A percentile compares a stretch with the other conserved stretches of the same genome.
These are phyloP conservation scores for Hypanus sabinus DNA, from an alignment of 2,113 vertebrate species.

Conservation along the genomic window DNA sequence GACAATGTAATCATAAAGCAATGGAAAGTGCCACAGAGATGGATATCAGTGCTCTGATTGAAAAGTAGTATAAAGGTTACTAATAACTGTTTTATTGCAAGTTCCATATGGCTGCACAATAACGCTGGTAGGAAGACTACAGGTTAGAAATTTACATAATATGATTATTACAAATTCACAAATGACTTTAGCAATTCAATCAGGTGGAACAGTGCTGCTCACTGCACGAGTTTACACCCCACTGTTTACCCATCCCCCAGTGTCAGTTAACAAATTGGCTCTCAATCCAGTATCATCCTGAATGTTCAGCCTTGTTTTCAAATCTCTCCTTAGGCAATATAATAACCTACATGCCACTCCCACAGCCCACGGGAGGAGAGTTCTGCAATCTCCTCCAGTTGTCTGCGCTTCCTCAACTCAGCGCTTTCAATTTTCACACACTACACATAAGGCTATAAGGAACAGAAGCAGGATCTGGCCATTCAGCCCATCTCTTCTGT, in stretches of 20 bases:
- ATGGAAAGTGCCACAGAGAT: constrained; percentile 21
- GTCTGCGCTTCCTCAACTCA: too few relatives aligned
- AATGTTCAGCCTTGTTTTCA: too few relatives aligned
- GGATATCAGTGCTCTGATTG: not conserved
- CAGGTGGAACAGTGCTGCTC: not conserved
- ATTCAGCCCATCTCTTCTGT: too few relatives aligned
- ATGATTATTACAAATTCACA: not conserved
- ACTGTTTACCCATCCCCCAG: not conserved
- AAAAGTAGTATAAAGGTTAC: constrained; percentile 13
- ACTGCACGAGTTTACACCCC: not conserved
- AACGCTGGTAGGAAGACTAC: not conserved
- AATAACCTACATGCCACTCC: too few relatives aligned
- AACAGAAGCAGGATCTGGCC: too few relatives aligned
- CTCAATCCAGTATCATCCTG: not conserved
- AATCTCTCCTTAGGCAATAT: too few relatives aligned
- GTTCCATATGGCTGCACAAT: constrained; percentile 12
- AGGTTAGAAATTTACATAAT: not conserved
- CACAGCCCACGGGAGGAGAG: too few relatives aligned
- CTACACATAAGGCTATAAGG: too few relatives aligned
- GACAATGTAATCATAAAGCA: constrained; percentile 28
- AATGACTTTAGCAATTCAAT: not conserved
- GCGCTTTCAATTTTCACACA: too few relatives aligned
- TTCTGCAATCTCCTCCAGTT: too few relatives aligned
- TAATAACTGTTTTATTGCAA: constrained; percentile 7
- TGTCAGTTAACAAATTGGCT: not conserved